Base-by-base conservation (phyloP, 1,140 invertebrate genomes). In the Bombus haemorrhoidalis region DNA sequence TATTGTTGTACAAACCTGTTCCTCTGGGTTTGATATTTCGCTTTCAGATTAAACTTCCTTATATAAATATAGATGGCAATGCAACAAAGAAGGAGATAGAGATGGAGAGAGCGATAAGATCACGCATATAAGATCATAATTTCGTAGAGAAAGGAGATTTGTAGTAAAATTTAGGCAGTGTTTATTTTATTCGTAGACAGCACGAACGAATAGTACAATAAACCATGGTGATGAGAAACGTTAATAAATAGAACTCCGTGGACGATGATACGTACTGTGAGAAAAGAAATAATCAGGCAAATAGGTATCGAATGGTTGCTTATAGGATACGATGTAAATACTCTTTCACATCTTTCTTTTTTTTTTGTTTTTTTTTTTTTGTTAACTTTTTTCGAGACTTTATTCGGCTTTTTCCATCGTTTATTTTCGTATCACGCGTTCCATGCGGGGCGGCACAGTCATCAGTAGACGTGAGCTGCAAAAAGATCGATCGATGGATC, bases 401-500 rank as follows among this genome's bases (percentile, higher is more conserved):
- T 80, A 81, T 72, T 88, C 86, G 66, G 62, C 34, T 89, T 91
- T 88, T 90, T 87, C 86, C 77, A 76, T 91, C 86, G 86, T 77
- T 89, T 89, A 90, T 89, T 86, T 88, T 92, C 86, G 83, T 90
- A 89, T 92, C 88, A 90, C 91, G 90, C 89, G 86, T 91, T 93
- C 89, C 92, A 86, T 89, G 77, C 84, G 89, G 92, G 91, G 77
- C 88, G 93, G 90, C 87, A 87, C 81, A 91, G 90, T 94, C 92
- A 91, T 93, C 94, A 94, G 91, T 93, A 89, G 90, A 85, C 92
- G 88, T 93, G 91, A 92, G 94, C 94, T 95, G 94, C 32, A 93
- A 95, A 92, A 88, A 91, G 64, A 92, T 74, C 62, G 59, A 76
- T 41, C 0, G 15, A 32, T 72, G 57, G 81, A 82, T 89, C 73